A percentile compares a stretch with the other conserved stretches of the same genome.
Evolutionary conservation across 2,113 vertebrate species (phyloP).

Genomic region (Jacana jacana): DNA sequence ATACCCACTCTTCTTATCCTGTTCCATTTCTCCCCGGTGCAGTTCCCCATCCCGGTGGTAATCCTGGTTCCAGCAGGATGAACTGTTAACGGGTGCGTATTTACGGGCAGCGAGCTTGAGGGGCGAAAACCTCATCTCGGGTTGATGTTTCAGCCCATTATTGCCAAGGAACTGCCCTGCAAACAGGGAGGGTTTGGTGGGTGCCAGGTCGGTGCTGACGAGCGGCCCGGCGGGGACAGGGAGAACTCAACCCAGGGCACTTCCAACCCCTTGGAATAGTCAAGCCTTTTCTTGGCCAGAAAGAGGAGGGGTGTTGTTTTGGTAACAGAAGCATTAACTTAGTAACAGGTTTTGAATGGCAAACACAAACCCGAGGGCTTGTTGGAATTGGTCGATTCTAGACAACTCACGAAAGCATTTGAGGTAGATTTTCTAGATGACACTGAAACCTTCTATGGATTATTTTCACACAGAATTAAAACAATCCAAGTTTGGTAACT

Average conservation of each 20-base stretch:
- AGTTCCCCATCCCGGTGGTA: not conserved
- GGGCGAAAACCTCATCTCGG: not conserved
- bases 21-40: not conserved
- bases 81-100: not conserved
- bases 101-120: not conserved
- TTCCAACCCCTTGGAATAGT: not conserved
- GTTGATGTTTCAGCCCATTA: not conserved
- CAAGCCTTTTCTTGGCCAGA: not conserved
- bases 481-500: fast-evolving
- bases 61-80: not conserved
- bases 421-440: not conserved
- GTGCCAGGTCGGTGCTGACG: not conserved
- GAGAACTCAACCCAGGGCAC: not conserved
- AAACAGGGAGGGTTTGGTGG: not conserved
- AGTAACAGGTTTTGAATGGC: fast-evolving
- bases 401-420: not conserved
- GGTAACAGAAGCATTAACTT: not conserved
- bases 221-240: too few species aligned
- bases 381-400: not conserved
- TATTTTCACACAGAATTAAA: not conserved
- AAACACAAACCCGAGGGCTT: not conserved
- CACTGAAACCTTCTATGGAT: too few species aligned
- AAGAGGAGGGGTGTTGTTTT: not conserved
- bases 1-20: not conserved
- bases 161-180: not conserved